Conservation (phyloP, 2,888 invertebrate species). For the Achlya flavicornis region DNA sequence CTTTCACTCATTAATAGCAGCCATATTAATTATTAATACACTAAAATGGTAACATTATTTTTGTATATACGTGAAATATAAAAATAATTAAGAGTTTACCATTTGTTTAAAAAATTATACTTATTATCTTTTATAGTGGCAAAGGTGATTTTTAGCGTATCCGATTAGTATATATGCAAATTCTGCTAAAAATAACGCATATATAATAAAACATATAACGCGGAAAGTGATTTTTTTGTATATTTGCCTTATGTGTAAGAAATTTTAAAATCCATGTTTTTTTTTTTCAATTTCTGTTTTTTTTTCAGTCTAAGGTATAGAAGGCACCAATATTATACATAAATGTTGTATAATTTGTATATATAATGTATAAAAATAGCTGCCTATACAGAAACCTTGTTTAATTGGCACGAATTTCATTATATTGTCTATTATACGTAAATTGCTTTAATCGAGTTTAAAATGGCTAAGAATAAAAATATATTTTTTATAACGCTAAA, state of each 20-base stretch:
- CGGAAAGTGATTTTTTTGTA: background rate
- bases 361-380: conserved; percentile 40
- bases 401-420: conserved; percentile 13
- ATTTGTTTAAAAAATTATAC: conserved; percentile 18
- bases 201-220: conserved; percentile 15
- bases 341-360: conserved; percentile 12
- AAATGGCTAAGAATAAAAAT: conserved; percentile 1
- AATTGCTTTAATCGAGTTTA: conserved; percentile 9
- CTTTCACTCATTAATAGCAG: conserved; percentile 1
- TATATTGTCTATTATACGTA: conserved; percentile 22
- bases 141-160: conserved; percentile 31
- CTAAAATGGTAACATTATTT: conserved; percentile 47
- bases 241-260: background rate
- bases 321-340: conserved; percentile 66
- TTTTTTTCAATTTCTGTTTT: conserved; percentile 21
- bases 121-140: conserved; percentile 23
- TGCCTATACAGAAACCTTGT: conserved; percentile 11
- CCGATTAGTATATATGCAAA: conserved; percentile 11
- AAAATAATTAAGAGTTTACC: conserved; percentile 27
- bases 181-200: background rate
- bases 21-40: conserved; percentile 18
- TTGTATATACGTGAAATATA: conserved; percentile 37
- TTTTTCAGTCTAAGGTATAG: conserved; percentile 59
- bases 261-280: conserved; percentile 6
- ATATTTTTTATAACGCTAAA: background rate